Percentiles rank a stretch among this genome's conserved stretches.
Evolutionary conservation across 2,888 invertebrate genomes (phyloP).

Genomic region (Agriotes lineatus): DNA sequence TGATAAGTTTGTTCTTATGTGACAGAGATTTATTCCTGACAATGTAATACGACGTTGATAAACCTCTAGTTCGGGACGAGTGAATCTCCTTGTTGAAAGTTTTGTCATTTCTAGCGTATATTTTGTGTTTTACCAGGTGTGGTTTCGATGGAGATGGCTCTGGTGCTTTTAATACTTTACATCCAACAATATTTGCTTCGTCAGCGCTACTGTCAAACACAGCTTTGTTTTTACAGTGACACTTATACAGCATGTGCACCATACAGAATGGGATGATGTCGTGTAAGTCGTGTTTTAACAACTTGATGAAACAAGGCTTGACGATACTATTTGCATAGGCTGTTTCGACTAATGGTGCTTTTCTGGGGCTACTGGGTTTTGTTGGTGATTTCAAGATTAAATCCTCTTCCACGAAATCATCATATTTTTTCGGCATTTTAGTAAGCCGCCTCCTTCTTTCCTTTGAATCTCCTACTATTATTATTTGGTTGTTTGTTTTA

Average conservation of each 20-base stretch:
- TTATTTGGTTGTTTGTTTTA: conserved; percentile 74
- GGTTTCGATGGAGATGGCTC: background rate
- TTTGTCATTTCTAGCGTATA: background rate
- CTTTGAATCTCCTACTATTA: conserved; percentile 71
- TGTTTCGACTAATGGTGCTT: background rate
- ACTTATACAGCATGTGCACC: conserved; percentile 75
- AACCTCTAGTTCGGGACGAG: conserved; percentile 45
- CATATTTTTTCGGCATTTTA: conserved; percentile 74
- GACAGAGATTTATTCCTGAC: conserved; percentile 34
- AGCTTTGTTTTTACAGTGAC: conserved; percentile 68
- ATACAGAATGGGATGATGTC: conserved; percentile 76
- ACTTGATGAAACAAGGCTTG: conserved; percentile 45
- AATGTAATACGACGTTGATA: conserved; percentile 47
- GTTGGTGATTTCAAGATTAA: background rate
- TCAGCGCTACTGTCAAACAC: background rate
- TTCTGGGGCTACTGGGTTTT: background rate
- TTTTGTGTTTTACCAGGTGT: background rate
- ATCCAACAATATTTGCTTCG: background rate
- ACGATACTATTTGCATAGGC: conserved; percentile 1
- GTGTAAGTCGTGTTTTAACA: conserved; percentile 54
- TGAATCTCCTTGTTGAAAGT: conserved; percentile 28
- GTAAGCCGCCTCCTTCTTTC: conserved; percentile 70
- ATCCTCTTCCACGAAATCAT: conserved; percentile 66
- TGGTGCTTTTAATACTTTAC: background rate
- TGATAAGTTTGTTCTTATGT: conserved; percentile 4